These are phyloP conservation scores for Chrysochloris asiatica DNA, from an alignment of 2,113 vertebrate species.

Conservation along the genomic window DNA sequence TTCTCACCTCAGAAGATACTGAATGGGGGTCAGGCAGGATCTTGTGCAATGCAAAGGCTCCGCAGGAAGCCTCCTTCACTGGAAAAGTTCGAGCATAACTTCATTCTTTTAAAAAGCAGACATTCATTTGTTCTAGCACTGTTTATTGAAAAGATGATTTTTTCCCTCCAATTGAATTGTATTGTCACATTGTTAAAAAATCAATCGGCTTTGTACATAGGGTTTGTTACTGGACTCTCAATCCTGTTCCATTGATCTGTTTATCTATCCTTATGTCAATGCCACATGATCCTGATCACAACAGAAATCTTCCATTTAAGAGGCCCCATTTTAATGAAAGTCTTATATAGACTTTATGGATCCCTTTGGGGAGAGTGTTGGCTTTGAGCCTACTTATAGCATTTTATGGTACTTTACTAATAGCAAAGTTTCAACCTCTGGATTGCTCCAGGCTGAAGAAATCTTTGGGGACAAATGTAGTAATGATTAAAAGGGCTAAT, in stretches of 20 bases:
- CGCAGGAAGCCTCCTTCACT: no score
- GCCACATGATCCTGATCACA: background rate
- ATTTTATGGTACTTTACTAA: background rate
- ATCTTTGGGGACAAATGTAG: background rate
- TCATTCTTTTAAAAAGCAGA: no score
- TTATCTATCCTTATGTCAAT: background rate
- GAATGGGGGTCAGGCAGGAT: no score
- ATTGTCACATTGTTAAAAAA: background rate
- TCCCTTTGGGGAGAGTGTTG: background rate
- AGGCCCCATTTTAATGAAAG: background rate
- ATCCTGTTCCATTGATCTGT: background rate
- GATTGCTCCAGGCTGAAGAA: background rate
- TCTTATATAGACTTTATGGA: background rate
- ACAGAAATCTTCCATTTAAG: background rate
- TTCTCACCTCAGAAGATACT: no score
- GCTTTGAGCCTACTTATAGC: background rate
- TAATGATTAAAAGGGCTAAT: background rate
- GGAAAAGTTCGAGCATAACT: no score
- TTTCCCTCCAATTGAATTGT: background rate
- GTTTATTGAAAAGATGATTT: background rate
- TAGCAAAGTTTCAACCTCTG: background rate
- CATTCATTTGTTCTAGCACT: no score
- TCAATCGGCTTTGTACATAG: background rate
- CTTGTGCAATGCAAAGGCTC: no score
- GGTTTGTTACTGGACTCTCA: background rate